A percentile compares a stretch with the other conserved stretches of the same genome.
Conservation (phyloP, 2,888 invertebrate genomes). For the Helleia helle region DNA sequence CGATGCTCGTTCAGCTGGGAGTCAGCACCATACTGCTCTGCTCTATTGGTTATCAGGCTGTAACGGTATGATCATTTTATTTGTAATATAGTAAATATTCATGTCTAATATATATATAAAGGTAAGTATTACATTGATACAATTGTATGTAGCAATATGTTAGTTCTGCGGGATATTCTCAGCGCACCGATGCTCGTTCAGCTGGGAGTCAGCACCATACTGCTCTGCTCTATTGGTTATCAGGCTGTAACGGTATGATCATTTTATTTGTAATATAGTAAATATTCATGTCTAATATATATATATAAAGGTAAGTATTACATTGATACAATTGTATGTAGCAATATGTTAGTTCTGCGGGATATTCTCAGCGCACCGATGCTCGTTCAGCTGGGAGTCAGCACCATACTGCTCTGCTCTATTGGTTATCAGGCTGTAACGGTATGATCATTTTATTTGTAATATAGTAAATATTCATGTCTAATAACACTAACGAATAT, state of each 20-base stretch:
- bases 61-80: constrained; percentile 34
- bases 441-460: constrained; percentile 31
- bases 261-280: too few species aligned
- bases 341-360: constrained; percentile 40
- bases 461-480: too few species aligned
- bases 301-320: too few species aligned
- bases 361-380: constrained; percentile 46
- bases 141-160: constrained; percentile 35
- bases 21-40: constrained; percentile 53
- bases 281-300: too few species aligned
- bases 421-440: constrained; percentile 51
- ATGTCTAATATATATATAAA: too few species aligned
- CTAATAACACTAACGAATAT: too few species aligned
- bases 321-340: too few species aligned
- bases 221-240: constrained; percentile 55
- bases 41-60: constrained; percentile 51
- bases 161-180: constrained; percentile 37
- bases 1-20: constrained; percentile 52
- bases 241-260: constrained; percentile 47
- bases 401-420: constrained; percentile 52
- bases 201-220: constrained; percentile 43
- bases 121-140: too few species aligned
- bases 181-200: constrained; percentile 55
- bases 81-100: too few species aligned
- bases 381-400: constrained; percentile 49